A percentile compares a stretch with the other conserved stretches of the same genome.
phyloP scores from a whole-genome alignment of 2,113 vertebrate species.

The Muscicapa adusta region DNA sequence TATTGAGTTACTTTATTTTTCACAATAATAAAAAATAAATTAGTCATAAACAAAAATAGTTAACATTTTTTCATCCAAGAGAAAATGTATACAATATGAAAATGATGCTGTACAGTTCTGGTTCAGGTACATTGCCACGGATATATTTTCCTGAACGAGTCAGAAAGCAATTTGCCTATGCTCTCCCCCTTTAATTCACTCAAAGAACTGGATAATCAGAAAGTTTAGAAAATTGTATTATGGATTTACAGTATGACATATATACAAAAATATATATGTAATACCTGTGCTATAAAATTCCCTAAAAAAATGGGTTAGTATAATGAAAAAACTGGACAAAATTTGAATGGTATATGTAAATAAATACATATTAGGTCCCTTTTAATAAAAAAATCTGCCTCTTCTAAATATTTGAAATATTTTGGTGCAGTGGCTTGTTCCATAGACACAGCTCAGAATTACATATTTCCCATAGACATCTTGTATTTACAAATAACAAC shows the following conservation, averaged over 20 bases:
- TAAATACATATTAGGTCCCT: slow-evolving; percentile 76
- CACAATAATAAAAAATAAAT: slow-evolving; percentile 83
- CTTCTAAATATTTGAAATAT: slow-evolving; percentile 75
- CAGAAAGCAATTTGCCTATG: slow-evolving; percentile 44
- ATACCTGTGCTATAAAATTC: slow-evolving; percentile 35
- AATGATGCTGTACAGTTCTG: slow-evolving; percentile 53
- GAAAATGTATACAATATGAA: slow-evolving; percentile 66
- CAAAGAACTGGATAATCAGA: slow-evolving; percentile 45
- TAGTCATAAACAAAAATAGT: slow-evolving; percentile 82
- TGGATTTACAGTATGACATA: slow-evolving; percentile 51
- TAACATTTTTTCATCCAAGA: slow-evolving; percentile 64
- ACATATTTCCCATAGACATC: slow-evolving; percentile 79
- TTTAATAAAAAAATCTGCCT: slow-evolving; percentile 68
- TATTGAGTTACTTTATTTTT: slow-evolving; percentile 73
- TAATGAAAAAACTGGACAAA: slow-evolving; percentile 54
- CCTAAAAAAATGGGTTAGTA: slow-evolving; percentile 66
- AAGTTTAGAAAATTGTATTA: slow-evolving; percentile 20
- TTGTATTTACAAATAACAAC: slow-evolving; percentile 80
- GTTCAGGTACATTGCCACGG: slow-evolving; percentile 49
- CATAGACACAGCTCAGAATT: slow-evolving; percentile 68
- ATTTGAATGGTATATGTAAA: slow-evolving; percentile 66
- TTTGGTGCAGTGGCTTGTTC: slow-evolving; percentile 68
- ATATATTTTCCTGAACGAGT: slow-evolving; percentile 53
- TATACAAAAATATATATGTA: slow-evolving; percentile 63
- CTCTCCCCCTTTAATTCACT: slow-evolving; percentile 25